Conservation (phyloP, 1,140 invertebrate species). For the Palaemon carinicauda region DNA sequence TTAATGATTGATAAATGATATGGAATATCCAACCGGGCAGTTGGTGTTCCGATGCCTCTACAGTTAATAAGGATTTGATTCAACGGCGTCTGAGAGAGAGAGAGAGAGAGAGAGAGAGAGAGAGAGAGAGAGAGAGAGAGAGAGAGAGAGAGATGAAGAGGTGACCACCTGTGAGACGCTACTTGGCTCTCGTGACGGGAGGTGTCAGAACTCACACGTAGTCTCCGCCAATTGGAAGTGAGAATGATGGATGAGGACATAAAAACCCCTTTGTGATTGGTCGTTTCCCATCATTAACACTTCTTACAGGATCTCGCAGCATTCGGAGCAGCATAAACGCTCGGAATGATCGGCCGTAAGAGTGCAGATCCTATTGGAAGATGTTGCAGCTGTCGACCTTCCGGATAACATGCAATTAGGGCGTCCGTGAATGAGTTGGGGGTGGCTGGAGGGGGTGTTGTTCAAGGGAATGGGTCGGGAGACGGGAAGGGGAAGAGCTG, state of each 20-base stretch:
- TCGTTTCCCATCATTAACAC: conserved; percentile 44
- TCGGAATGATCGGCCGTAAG: neutral
- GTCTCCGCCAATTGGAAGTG: conserved; percentile 49
- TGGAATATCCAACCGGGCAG: too few relatives aligned
- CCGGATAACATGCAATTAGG: neutral
- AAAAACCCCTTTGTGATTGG: conserved; percentile 49
- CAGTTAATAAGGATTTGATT: too few relatives aligned
- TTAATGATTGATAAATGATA: too few relatives aligned
- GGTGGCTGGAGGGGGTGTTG: neutral
- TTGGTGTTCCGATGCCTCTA: too few relatives aligned
- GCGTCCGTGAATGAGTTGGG: neutral
- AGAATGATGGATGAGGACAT: conserved; percentile 45
- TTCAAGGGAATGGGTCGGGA: neutral
- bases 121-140: conserved; percentile 39
- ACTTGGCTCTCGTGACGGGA: conserved; percentile 26
- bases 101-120: conserved; percentile 39
- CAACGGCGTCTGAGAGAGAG: neutral
- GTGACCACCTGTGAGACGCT: neutral
- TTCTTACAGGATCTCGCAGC: conserved; percentile 10
- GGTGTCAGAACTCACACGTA: conserved; percentile 43
- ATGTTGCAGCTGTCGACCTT: neutral
- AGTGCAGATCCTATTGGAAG: neutral
- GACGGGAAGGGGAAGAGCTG: neutral
- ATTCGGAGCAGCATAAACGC: neutral
- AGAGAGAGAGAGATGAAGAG: neutral